Evolutionary conservation across 2,113 vertebrate species (phyloP).

Genomic region (Brevimyrus niger): DNA sequence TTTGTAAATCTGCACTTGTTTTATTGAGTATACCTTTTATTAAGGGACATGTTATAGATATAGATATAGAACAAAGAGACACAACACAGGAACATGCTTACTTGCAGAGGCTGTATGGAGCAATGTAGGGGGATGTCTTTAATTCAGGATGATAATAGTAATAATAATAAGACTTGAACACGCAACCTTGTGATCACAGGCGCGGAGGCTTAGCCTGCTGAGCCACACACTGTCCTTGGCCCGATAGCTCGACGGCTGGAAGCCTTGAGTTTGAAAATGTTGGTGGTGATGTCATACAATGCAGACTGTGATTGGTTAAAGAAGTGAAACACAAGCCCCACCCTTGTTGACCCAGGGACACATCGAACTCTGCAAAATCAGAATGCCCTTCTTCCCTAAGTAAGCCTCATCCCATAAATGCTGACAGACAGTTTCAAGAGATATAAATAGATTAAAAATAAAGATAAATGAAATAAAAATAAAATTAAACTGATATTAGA

Average conservation of each 20-base stretch:
- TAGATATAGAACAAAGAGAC: background rate
- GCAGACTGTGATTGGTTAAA: background rate
- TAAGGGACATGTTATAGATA: background rate
- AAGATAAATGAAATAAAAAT: background rate
- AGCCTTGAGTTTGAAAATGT: background rate
- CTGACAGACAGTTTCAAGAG: background rate
- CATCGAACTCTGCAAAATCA: background rate
- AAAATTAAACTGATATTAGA: background rate
- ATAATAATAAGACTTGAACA: background rate
- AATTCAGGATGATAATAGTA: background rate
- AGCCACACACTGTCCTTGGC: background rate
- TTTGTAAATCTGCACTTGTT: background rate
- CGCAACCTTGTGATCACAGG: background rate
- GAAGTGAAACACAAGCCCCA: background rate
- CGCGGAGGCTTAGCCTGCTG: background rate
- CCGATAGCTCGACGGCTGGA: background rate
- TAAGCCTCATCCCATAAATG: background rate
- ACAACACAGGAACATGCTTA: background rate
- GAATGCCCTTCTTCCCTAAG: background rate
- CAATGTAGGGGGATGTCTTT: background rate
- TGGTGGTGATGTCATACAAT: background rate
- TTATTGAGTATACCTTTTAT: background rate
- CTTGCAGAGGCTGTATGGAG: background rate
- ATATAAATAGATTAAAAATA: background rate
- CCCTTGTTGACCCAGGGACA: background rate